Conservation (phyloP, 2,888 invertebrate genomes). For the Therioaphis trifolii region DNA sequence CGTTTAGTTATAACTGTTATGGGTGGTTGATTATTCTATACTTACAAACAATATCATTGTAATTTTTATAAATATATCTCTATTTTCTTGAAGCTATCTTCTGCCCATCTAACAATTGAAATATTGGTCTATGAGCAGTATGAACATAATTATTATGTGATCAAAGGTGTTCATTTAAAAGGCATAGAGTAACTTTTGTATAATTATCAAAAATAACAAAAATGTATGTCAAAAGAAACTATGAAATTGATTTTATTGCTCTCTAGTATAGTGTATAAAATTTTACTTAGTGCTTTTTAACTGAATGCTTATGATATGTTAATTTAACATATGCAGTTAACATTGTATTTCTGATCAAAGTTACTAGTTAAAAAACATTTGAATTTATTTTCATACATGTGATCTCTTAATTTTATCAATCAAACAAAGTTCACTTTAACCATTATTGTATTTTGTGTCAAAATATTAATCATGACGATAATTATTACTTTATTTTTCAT, state of each 20-base stretch:
- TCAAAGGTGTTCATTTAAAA: too few species aligned
- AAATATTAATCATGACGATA: not conserved
- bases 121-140: not conserved
- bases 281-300: too few species aligned
- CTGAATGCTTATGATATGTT: not conserved
- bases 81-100: constrained; percentile 10
- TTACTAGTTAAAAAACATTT: not conserved
- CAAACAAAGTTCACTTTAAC: not conserved
- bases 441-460: constrained; percentile 25
- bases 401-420: constrained; percentile 44
- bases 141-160: not conserved
- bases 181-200: too few species aligned
- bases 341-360: constrained; percentile 34
- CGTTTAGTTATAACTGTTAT: constrained; percentile 4
- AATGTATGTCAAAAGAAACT: too few species aligned
- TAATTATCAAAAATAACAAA: too few species aligned
- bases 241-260: too few species aligned
- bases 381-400: constrained; percentile 26
- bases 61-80: constrained; percentile 9
- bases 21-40: constrained; percentile 11
- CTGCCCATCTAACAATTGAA: not conserved
- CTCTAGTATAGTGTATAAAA: too few species aligned
- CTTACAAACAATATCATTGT: not conserved
- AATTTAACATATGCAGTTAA: too few species aligned
- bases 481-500: constrained; percentile 15